A percentile compares a stretch with the other conserved stretches of the same genome.
Conservation (phyloP, 1,140 invertebrate genomes). For the Solenopsis fugax region DNA sequence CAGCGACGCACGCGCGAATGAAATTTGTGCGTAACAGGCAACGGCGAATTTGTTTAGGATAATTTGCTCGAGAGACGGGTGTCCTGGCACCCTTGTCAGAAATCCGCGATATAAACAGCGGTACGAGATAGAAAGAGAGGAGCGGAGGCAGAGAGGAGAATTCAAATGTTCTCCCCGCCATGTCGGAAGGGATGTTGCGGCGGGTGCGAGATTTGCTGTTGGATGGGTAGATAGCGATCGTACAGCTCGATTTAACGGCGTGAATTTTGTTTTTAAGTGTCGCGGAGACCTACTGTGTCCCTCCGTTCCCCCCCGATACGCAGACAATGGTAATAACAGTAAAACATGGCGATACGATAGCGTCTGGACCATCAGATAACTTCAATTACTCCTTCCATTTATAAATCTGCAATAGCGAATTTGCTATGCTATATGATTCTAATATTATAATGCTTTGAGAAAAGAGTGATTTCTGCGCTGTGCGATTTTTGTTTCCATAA, state of each 20-base stretch:
- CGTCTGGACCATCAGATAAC: constrained; percentile 42
- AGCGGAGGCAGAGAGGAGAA: constrained; percentile 38
- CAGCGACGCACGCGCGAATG: neutral
- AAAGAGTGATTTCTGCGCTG: neutral
- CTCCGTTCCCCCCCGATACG: neutral
- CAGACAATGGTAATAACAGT: constrained; percentile 60
- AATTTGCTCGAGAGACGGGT: constrained; percentile 24
- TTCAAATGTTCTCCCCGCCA: constrained; percentile 53
- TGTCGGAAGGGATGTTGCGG: constrained; percentile 47
- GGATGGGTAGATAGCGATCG: constrained; percentile 61
- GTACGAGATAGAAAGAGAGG: constrained; percentile 16
- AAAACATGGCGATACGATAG: constrained; percentile 59
- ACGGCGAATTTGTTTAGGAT: constrained; percentile 48
- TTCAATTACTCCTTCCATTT: constrained; percentile 48
- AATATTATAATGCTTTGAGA: no score
- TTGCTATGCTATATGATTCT: neutral
- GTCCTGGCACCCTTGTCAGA: constrained; percentile 46
- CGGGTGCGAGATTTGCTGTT: constrained; percentile 58
- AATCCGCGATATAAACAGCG: constrained; percentile 50
- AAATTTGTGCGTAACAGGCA: constrained; percentile 33
- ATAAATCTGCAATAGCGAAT: constrained; percentile 29
- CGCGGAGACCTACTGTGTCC: constrained; percentile 19
- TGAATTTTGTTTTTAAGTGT: constrained; percentile 65
- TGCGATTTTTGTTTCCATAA: neutral
- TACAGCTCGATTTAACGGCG: constrained; percentile 64